Evolutionary conservation across 2,797 vertebrate genomes (phyloP).

Genomic region (Antrozous pallidus): DNA sequence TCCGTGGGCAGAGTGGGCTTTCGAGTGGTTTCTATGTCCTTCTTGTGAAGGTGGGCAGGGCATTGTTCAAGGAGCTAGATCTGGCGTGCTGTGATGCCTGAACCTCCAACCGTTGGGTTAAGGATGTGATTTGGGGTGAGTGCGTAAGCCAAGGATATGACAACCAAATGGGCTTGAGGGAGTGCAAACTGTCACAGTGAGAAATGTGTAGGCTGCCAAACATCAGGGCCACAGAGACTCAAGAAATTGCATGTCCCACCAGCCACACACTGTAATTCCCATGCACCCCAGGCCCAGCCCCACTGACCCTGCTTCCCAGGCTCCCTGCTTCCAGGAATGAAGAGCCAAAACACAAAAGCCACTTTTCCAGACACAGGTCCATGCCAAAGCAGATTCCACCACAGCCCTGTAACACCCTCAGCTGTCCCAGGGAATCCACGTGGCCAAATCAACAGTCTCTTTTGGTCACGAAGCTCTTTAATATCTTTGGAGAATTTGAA

Average conservation of each 20-base stretch:
- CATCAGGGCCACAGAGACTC: not conserved
- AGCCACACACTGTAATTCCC: not conserved
- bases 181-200: not conserved
- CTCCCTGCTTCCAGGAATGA: not conserved
- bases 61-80: not conserved
- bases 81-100: not conserved
- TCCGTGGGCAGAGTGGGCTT: not conserved
- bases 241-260: not conserved
- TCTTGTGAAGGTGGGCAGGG: not conserved
- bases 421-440: not conserved
- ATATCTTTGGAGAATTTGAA: not conserved
- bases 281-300: not conserved
- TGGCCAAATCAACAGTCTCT: not conserved
- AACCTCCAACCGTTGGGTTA: not conserved
- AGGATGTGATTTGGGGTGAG: not conserved
- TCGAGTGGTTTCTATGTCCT: not conserved
- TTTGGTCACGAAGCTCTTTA: not conserved
- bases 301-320: not conserved
- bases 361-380: not conserved
- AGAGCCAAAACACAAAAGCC: not conserved
- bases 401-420: not conserved
- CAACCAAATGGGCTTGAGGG: not conserved
- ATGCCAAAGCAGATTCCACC: not conserved
- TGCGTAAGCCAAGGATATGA: not conserved
- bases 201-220: not conserved